Base-by-base conservation (phyloP, 2,113 vertebrate species). In the Ondatra zibethicus region DNA sequence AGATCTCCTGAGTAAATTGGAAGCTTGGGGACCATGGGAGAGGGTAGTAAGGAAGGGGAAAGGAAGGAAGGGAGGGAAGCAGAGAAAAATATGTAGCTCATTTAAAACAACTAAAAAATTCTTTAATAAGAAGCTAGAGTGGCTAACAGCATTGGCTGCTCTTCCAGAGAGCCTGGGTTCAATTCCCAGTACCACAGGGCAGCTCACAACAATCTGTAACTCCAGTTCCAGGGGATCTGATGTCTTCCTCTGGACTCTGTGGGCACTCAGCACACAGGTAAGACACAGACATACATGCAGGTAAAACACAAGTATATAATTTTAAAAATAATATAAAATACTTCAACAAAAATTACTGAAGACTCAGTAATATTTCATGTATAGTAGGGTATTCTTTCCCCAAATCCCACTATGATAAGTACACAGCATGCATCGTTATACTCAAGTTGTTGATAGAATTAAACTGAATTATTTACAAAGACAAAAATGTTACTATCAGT, bases 331-430 rank as follows among this genome's bases (percentile, higher is more conserved):
- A 61, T 50, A 47, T 93, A 58, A 77, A 94, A 80, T 10, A 93
- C 73, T 55, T 95, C n/a, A 96, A 88, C n/a, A 91, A 89, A 19
- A 85, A 88, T 81, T 95, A 94, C 76, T 91, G 33, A 92, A 88
- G 39, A 9, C 36, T 94, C 36, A 87, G 36, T 66, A 77, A 55
- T 80, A 95, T 90, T 95, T 92, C 85, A 93, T 92, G 52, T 58
- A 89, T 13, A 87, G 12, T 27, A 95, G 73, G 78, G 75, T 78
- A 36, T 95, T 94, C 31, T 29, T 88, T 65, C 65, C 82, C 65
- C 68, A 81, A 87, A 96, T 76, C 19, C 29, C 73, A 89, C 58
- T 72, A 36, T 89, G 77, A 39, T 92, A 84, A 36, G 1, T n/a
- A 61, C 23, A 84, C 36, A 23, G 19, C 58, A 97, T 94, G 29